Percentiles rank a stretch among this genome's conserved stretches.
These are phyloP conservation scores for Psylliodes chrysocephalus DNA, from an alignment of 2,888 invertebrate genomes.

Conservation along the genomic window DNA sequence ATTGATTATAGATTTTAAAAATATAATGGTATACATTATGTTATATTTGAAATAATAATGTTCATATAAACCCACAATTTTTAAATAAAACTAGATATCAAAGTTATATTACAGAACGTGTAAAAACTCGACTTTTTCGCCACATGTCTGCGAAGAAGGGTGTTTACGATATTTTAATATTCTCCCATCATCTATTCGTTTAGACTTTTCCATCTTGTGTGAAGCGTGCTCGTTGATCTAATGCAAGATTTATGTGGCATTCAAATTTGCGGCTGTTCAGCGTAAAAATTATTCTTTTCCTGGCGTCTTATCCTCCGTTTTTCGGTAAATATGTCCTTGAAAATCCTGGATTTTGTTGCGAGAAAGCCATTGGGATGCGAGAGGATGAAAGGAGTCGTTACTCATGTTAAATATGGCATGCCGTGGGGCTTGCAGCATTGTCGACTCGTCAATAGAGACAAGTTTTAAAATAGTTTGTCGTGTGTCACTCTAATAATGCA, in stretches of 20 bases:
- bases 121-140: no score
- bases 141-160: no score
- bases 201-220: neutral
- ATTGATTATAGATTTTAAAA: no score
- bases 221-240: conserved; percentile 3
- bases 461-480: no score
- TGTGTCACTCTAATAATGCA: no score
- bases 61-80: no score
- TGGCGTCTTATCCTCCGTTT: conserved; percentile 37
- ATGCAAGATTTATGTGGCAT: conserved; percentile 41
- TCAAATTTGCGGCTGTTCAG: conserved; percentile 46
- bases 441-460: neutral
- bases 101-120: no score
- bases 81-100: no score
- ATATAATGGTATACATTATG: no score
- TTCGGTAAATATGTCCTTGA: conserved; percentile 41
- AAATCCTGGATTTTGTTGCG: conserved; percentile 41
- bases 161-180: neutral
- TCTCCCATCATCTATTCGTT: neutral
- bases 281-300: conserved; percentile 47
- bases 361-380: conserved; percentile 29
- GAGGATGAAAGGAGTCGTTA: conserved; percentile 34
- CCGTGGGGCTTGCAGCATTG: neutral
- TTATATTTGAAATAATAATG: no score
- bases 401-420: conserved; percentile 29